phyloP scores from a whole-genome alignment of 2,797 vertebrate genomes.

The Neopelma chrysocephalum region DNA sequence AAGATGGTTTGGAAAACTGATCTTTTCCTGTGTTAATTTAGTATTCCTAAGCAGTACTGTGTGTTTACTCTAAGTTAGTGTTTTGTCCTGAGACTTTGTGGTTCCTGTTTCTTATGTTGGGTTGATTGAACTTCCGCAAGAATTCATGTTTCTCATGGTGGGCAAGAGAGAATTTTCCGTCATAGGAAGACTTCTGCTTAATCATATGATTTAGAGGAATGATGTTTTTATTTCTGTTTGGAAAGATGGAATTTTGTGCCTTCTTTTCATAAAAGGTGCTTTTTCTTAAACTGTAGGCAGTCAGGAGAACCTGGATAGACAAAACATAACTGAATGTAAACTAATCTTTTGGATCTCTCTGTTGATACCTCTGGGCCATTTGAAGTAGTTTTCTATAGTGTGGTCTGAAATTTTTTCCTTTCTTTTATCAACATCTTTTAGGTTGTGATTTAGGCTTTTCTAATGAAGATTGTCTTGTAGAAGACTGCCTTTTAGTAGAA shows the following conservation, averaged over 20 bases:
- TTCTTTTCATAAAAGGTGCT: not conserved
- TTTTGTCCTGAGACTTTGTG: not conserved
- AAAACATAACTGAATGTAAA: not conserved
- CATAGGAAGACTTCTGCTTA: not conserved
- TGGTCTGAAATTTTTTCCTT: not conserved
- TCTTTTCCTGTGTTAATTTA: not conserved
- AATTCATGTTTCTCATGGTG: not conserved
- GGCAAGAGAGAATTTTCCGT: not conserved
- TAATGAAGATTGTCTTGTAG: not conserved
- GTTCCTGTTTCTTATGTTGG: not conserved
- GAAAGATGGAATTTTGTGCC: not conserved
- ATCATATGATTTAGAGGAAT: not conserved
- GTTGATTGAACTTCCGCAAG: not conserved
- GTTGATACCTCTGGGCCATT: not conserved
- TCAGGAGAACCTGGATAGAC: not conserved
- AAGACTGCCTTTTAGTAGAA: not conserved
- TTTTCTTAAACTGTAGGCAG: not conserved
- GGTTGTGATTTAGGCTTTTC: not conserved
- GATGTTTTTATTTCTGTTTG: not conserved
- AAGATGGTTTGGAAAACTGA: not conserved
- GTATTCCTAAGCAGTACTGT: not conserved
- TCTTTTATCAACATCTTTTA: not conserved
- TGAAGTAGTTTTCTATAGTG: not conserved
- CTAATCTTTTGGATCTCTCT: not conserved
- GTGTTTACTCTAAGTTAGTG: not conserved